Evolutionary conservation across 2,113 vertebrate genomes (phyloP), one percentile per base, ranked within the genome.

Genomic region (Bos indicus): DNA sequence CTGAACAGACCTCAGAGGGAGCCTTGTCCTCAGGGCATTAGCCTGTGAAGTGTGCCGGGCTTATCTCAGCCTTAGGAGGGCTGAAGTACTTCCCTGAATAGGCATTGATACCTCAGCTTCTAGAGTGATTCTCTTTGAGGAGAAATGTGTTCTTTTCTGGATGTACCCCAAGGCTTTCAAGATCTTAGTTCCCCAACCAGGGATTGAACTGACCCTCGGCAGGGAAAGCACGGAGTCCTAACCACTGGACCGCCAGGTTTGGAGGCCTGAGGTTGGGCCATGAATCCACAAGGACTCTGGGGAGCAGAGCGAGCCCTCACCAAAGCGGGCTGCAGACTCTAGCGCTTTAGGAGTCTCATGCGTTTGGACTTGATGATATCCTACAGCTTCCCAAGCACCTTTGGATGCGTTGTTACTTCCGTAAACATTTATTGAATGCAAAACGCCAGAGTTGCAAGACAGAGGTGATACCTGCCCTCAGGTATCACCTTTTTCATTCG

Each of bases 221-320:
- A 43, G 6, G 26, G 71, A 43, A 77, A 43, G 71, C 40, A 26
- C 6, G 3, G 71, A 26, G 23, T 77, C 71, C 40, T 77, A 77
- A 77, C 71, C 40, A 25, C 40, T 43, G 40, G 71, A 26, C 23
- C 12, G 0, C 40, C 23, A 77, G 12, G 71, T 54, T 25, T 36
- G 51, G 33, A 82, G 11, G n/a, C n/a, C 43, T 7, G 67, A 60
- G 62, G 30, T 80, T 57, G 9, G 57, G 86, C 46, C 60, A 46
- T 5, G 80, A 36, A 13, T 21, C 19, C 28, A 17, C 3, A 5
- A 5, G n/a, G 21, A 6, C 8, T 30, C 5, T 1, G 33, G 17
- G 23, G 11, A 12, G 80, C 40, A 56, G 78, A 93, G 56, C 10
- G 0, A 7, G 23, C 28, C n/a, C 33, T 92, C 36, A 19, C 21